phyloP scores from a whole-genome alignment of 1,140 invertebrate genomes.

The Drusus annulatus region DNA sequence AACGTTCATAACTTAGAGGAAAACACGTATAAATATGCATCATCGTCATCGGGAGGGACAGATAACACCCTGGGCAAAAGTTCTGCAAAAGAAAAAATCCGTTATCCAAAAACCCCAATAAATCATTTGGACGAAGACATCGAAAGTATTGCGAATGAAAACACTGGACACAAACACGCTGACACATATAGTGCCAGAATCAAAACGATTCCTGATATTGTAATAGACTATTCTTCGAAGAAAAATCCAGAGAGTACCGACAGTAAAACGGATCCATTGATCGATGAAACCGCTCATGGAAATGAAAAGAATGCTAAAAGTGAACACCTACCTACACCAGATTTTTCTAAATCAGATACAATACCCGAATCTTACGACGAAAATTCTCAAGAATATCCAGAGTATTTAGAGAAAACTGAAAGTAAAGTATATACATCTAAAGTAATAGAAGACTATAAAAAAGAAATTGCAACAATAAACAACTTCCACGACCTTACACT shows the following conservation, averaged over 20 bases:
- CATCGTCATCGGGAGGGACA: too few relatives aligned
- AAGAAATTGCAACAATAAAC: slow-evolving; percentile 69
- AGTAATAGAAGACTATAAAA: slow-evolving; percentile 71
- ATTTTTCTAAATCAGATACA: slow-evolving; percentile 16
- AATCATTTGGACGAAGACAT: background rate
- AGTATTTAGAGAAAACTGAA: slow-evolving; percentile 66
- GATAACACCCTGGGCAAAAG: background rate
- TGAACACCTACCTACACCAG: background rate
- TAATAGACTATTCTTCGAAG: slow-evolving; percentile 13
- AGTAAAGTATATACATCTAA: slow-evolving; percentile 70
- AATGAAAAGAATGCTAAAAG: background rate
- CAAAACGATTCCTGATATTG: slow-evolving; percentile 13
- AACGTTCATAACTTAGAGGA: background rate
- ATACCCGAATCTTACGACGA: background rate
- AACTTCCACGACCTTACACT: slow-evolving; percentile 68
- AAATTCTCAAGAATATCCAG: slow-evolving; percentile 64
- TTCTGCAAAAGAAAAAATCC: background rate
- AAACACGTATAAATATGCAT: background rate
- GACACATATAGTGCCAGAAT: background rate
- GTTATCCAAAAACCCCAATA: background rate
- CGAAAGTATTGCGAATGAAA: background rate
- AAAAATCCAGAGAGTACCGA: background rate
- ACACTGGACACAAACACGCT: background rate
- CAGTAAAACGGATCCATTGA: background rate
- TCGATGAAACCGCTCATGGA: background rate